Conservation (phyloP, 2,113 vertebrate species). For the Grallaria varia region DNA sequence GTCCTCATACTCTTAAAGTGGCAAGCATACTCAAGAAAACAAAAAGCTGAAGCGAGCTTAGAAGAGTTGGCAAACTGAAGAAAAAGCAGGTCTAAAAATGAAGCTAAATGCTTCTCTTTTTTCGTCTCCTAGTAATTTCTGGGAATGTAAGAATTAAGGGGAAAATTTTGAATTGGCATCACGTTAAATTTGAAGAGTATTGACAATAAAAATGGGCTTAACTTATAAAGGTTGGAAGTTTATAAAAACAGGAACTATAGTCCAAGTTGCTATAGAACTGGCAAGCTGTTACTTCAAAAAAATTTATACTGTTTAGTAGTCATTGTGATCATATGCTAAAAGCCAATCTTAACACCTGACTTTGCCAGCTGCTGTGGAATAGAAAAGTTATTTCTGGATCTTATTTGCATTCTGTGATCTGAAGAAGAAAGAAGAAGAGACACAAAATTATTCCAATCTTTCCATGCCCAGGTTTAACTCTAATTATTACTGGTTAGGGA, state of each 20-base stretch:
- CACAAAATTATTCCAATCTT: conserved; percentile 69
- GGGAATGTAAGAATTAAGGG: conserved; percentile 61
- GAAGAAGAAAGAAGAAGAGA: conserved; percentile 73
- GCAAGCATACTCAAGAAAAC: conserved; percentile 14
- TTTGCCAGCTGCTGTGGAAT: conserved; percentile 74
- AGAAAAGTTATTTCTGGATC: conserved; percentile 74
- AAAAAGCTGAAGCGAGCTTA: conserved; percentile 6
- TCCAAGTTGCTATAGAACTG: conserved; percentile 73
- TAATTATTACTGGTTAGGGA: conserved; percentile 65
- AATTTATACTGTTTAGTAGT: conserved; percentile 71
- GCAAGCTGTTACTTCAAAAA: conserved; percentile 68
- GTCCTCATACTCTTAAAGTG: conserved; percentile 27
- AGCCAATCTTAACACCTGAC: conserved; percentile 74
- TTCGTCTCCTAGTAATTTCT: conserved; percentile 51
- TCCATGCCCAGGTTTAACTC: conserved; percentile 59
- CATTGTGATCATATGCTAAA: conserved; percentile 54
- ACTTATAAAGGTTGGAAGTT: conserved; percentile 73
- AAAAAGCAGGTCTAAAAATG: not conserved
- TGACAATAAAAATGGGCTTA: conserved; percentile 71
- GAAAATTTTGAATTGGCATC: conserved; percentile 49
- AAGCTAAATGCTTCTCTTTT: conserved; percentile 8
- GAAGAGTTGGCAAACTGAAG: not conserved
- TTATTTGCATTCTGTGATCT: conserved; percentile 68
- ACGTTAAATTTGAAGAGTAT: conserved; percentile 66
- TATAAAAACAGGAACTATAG: conserved; percentile 71